phyloP scores from a whole-genome alignment of 2,797 vertebrate species.

The Sebastes steindachneri region DNA sequence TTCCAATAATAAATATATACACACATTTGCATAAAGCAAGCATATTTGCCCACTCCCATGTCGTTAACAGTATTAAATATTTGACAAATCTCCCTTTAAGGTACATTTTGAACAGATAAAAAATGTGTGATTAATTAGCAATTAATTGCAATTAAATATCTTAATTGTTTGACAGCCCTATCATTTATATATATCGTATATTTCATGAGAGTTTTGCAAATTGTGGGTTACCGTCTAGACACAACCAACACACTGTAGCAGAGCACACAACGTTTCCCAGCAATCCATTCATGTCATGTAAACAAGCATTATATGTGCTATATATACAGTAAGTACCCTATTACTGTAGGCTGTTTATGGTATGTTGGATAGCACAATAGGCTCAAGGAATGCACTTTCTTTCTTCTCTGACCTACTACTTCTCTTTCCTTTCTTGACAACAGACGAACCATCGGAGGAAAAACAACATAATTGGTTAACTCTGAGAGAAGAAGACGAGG shows the following conservation, averaged over 20 bases:
- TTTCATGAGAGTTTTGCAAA: too few species aligned
- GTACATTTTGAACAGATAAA: too few species aligned
- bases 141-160: too few species aligned
- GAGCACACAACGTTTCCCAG: not conserved
- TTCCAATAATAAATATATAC: too few species aligned
- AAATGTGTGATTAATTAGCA: too few species aligned
- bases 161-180: too few species aligned
- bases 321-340: not conserved
- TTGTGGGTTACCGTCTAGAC: too few species aligned
- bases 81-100: too few species aligned
- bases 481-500: not conserved
- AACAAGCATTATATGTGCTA: not conserved
- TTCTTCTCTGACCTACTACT: not conserved
- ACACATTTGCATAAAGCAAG: too few species aligned
- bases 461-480: not conserved
- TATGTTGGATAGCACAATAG: not conserved
- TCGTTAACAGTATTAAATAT: too few species aligned
- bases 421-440: constrained; percentile 5
- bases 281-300: not conserved
- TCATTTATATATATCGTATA: too few species aligned
- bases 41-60: too few species aligned
- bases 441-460: not conserved
- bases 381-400: not conserved
- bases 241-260: not conserved
- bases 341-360: not conserved